Evolutionary conservation across 2,888 invertebrate species (phyloP).

Genomic region (Anthophora plumipes): DNA sequence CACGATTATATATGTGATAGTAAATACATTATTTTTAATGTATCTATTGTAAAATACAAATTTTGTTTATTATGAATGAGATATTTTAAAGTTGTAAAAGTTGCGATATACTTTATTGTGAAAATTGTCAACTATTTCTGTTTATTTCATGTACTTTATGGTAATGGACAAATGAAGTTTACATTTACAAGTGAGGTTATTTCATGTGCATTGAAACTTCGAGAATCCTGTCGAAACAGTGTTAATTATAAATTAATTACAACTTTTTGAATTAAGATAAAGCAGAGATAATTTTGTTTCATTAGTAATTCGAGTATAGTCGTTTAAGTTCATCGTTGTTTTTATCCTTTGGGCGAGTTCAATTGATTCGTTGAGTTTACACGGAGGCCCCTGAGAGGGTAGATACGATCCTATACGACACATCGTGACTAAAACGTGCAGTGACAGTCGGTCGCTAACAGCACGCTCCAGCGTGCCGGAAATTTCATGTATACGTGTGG

Average conservation of each 20-base stretch:
- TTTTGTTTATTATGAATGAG: not conserved
- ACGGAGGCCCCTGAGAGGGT: not conserved
- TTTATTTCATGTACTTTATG: not conserved
- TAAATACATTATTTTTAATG: not conserved
- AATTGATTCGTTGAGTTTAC: not conserved
- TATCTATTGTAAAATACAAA: not conserved
- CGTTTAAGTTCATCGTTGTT: not conserved
- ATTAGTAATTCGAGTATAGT: not conserved
- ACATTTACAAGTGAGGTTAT: slow-evolving; percentile 12
- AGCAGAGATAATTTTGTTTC: not conserved
- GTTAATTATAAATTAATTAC: not conserved
- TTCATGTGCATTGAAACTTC: not conserved
- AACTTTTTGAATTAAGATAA: not conserved
- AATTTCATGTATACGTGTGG: slow-evolving; percentile 6
- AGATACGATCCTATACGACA: slow-evolving; percentile 45
- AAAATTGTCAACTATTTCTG: not conserved
- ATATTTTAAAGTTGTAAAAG: not conserved
- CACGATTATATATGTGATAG: not conserved
- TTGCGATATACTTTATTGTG: not conserved
- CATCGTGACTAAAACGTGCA: slow-evolving; percentile 38
- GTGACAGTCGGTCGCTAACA: slow-evolving; percentile 56
- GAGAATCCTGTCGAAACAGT: not conserved
- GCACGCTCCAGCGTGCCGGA: slow-evolving; percentile 50
- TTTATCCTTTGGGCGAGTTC: not conserved
- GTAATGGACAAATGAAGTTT: not conserved